Conservation (phyloP, 2,113 vertebrate species). For the Brachypteracias leptosomus region DNA sequence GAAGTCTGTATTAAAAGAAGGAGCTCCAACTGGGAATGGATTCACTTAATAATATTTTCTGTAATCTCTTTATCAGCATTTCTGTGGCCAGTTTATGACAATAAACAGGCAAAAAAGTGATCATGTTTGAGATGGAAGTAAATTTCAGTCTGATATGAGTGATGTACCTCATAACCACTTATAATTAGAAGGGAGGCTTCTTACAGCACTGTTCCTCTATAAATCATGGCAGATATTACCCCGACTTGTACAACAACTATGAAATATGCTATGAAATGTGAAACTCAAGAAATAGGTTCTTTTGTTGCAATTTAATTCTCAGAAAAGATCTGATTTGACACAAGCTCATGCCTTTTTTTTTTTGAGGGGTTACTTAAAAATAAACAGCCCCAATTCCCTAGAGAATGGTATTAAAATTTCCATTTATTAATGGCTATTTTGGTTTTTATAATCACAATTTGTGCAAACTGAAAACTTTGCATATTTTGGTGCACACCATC, state of each 20-base stretch:
- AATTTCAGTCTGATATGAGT: slow-evolving; percentile 57
- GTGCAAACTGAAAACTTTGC: neutral
- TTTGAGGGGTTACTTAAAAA: neutral
- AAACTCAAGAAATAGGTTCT: slow-evolving; percentile 26
- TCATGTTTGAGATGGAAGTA: slow-evolving; percentile 29
- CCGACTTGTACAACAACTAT: slow-evolving; percentile 45
- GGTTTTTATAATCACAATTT: neutral
- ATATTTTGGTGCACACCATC: neutral
- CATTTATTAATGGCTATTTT: neutral
- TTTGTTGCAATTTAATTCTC: slow-evolving; percentile 11
- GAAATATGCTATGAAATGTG: slow-evolving; percentile 35
- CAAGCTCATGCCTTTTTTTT: neutral
- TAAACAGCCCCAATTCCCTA: neutral
- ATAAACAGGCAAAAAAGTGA: slow-evolving; percentile 38
- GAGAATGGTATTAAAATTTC: neutral
- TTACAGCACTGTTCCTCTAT: slow-evolving; percentile 6
- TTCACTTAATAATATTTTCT: slow-evolving; percentile 43
- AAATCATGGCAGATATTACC: slow-evolving; percentile 58
- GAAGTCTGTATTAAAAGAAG: neutral
- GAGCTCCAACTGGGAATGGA: neutral
- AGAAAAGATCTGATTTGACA: neutral
- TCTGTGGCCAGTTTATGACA: slow-evolving; percentile 44
- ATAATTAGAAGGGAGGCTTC: slow-evolving; percentile 66
- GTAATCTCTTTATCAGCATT: slow-evolving; percentile 54
- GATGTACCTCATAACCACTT: slow-evolving; percentile 61